A percentile compares a stretch with the other conserved stretches of the same genome.
These are phyloP conservation scores for Trisateles emortualis DNA, from an alignment of 2,888 invertebrate genomes.

Conservation along the genomic window DNA sequence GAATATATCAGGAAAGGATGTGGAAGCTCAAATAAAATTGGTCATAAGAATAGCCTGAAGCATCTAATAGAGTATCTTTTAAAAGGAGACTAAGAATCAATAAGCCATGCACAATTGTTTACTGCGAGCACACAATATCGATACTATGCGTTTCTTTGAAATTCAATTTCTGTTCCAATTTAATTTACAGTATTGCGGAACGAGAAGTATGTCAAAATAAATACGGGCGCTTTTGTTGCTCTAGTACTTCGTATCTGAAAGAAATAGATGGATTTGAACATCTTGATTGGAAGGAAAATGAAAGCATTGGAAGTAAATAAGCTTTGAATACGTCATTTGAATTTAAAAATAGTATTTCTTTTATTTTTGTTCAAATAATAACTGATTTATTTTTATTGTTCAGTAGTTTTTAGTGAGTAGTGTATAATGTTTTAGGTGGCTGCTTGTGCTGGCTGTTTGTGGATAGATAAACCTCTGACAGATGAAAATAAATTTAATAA, in stretches of 20 bases:
- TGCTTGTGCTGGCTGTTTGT: too few species aligned
- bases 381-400: too few species aligned
- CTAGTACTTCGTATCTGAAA: neutral
- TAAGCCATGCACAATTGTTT: conserved; percentile 54
- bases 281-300: conserved; percentile 5
- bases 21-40: conserved; percentile 31
- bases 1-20: neutral
- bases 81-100: conserved; percentile 49
- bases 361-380: too few species aligned
- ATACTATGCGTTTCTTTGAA: conserved; percentile 37
- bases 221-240: conserved; percentile 4
- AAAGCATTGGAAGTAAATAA: neutral
- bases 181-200: conserved; percentile 36
- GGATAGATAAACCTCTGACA: too few species aligned
- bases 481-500: too few species aligned
- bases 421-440: too few species aligned
- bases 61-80: conserved; percentile 40
- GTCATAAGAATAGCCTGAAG: conserved; percentile 28
- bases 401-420: too few species aligned
- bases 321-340: too few species aligned
- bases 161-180: conserved; percentile 51
- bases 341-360: neutral
- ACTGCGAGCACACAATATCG: conserved; percentile 41
- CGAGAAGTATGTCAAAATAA: conserved; percentile 30
- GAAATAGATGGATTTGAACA: conserved; percentile 2